Percentiles rank a stretch among this genome's conserved stretches.
These are phyloP conservation scores for Sialia sialis DNA, from an alignment of 2,113 vertebrate species.

Conservation along the genomic window DNA sequence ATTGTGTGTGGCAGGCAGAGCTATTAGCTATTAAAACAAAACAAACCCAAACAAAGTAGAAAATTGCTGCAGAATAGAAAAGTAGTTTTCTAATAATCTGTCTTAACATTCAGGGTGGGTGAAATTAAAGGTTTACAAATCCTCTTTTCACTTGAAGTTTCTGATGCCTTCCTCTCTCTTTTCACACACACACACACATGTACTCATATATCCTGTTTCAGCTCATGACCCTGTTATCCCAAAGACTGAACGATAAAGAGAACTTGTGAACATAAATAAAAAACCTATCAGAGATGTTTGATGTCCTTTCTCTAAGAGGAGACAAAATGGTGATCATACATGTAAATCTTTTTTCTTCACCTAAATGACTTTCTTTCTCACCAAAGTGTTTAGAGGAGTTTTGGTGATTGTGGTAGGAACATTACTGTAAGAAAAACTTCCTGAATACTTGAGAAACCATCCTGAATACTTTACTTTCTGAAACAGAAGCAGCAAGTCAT, in stretches of 20 bases:
- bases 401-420: not conserved
- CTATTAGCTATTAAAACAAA: not conserved
- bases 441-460: not conserved
- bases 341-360: not conserved
- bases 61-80: not conserved
- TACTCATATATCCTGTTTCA: not conserved
- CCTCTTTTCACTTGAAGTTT: not conserved
- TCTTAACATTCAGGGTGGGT: not conserved
- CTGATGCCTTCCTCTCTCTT: not conserved
- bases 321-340: not conserved
- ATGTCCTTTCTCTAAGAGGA: not conserved
- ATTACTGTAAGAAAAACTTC: not conserved
- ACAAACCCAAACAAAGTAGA: not conserved
- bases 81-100: not conserved
- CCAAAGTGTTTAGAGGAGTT: not conserved
- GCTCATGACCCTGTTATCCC: not conserved
- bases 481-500: not conserved
- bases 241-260: not conserved
- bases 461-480: not conserved
- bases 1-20: not conserved
- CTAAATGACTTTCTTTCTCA: not conserved
- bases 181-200: rapidly evolving
- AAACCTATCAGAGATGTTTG: not conserved
- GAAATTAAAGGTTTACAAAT: not conserved
- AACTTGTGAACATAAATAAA: not conserved